Evolutionary conservation across 2,888 invertebrate species (phyloP).

Genomic region (Macrostomum cliftonense): DNA sequence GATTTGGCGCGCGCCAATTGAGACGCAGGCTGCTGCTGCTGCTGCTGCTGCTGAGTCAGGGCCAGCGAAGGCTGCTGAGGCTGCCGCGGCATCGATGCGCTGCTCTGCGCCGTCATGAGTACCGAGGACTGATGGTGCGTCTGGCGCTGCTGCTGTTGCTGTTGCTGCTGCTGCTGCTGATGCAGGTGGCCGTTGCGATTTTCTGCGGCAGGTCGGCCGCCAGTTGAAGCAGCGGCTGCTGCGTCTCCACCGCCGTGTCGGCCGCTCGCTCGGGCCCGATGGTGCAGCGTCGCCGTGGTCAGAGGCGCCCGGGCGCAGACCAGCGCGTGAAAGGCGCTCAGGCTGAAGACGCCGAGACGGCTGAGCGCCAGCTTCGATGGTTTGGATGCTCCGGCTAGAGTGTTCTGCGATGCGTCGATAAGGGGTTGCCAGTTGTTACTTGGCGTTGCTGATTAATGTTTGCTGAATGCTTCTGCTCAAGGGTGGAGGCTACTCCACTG

Average conservation of each 20-base stretch:
- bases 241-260: background rate
- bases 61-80: slow-evolving; percentile 41
- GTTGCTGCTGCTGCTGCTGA: slow-evolving; percentile 2
- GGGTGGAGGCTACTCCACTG: too few species aligned
- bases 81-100: slow-evolving; percentile 39
- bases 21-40: background rate
- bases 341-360: slow-evolving; percentile 85
- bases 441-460: too few species aligned
- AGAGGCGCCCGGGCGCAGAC: slow-evolving; percentile 77
- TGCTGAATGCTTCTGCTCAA: too few species aligned
- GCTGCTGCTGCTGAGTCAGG: background rate
- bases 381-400: slow-evolving; percentile 79
- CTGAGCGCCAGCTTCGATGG: slow-evolving; percentile 81
- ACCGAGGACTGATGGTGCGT: background rate
- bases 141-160: background rate
- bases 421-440: too few species aligned
- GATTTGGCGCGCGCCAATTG: slow-evolving; percentile 66
- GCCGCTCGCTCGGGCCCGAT: slow-evolving; percentile 3
- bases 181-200: background rate
- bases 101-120: slow-evolving; percentile 75
- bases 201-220: slow-evolving; percentile 21
- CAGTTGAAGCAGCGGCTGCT: slow-evolving; percentile 16
- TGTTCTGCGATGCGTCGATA: slow-evolving; percentile 48
- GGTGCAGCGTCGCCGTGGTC: slow-evolving; percentile 1
- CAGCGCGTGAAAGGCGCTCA: slow-evolving; percentile 89